Evolutionary conservation across 2,113 vertebrate species (phyloP).

Genomic region (Lophochroa leadbeateri): DNA sequence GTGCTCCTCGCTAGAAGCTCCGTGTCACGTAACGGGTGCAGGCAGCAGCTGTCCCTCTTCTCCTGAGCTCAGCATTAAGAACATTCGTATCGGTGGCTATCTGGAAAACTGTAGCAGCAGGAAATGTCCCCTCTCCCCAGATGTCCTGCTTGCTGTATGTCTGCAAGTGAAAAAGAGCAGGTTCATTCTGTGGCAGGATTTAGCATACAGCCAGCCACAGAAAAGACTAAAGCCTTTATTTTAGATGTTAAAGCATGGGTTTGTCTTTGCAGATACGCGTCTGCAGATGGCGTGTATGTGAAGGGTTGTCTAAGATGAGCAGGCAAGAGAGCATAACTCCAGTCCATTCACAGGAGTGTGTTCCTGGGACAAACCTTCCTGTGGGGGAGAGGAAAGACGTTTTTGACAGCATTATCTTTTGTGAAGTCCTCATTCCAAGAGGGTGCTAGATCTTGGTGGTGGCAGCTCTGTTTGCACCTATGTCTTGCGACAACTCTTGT

Average conservation of each 20-base stretch:
- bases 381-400: background rate
- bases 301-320: constrained; percentile 48
- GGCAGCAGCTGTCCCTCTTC: background rate
- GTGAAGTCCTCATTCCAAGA: background rate
- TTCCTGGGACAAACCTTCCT: background rate
- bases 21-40: background rate
- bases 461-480: background rate
- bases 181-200: background rate
- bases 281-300: constrained; percentile 60
- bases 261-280: constrained; percentile 74
- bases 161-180: background rate
- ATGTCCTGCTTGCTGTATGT: background rate
- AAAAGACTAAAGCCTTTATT: constrained; percentile 79
- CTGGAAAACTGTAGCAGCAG: background rate
- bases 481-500: background rate
- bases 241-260: constrained; percentile 68
- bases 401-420: background rate
- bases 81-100: accelerated
- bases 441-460: background rate
- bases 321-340: constrained; percentile 52
- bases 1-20: background rate
- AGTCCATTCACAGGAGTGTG: constrained; percentile 10
- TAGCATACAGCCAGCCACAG: background rate
- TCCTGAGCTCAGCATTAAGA: background rate
- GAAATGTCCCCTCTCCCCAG: background rate